Conservation (phyloP, 2,888 invertebrate species). For the Pandemis cinnamomeana region DNA sequence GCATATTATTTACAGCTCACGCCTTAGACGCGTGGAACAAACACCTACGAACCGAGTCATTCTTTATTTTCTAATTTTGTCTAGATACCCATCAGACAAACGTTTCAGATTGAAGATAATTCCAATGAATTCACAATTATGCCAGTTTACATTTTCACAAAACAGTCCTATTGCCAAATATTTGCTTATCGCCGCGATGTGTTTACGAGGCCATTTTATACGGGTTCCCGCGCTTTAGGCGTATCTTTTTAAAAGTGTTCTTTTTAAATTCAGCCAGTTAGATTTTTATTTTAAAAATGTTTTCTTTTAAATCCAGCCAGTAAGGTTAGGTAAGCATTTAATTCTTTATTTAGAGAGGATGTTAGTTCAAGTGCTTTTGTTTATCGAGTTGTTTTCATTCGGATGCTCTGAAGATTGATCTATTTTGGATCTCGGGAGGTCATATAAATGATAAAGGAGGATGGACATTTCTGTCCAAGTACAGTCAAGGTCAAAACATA, state of each 20-base stretch:
- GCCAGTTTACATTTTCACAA: conserved; percentile 20
- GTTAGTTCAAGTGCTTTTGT: conserved; percentile 45
- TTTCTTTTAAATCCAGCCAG: conserved; percentile 5
- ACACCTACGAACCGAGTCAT: background rate
- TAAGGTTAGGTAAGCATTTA: conserved; percentile 46
- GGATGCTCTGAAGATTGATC: conserved; percentile 24
- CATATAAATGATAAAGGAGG: conserved; percentile 2
- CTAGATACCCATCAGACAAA: background rate
- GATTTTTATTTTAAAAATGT: background rate
- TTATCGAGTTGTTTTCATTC: conserved; percentile 23
- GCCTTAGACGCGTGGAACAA: background rate
- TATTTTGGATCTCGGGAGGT: conserved; percentile 15
- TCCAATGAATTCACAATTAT: conserved; percentile 5
- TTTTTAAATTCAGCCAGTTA: conserved; percentile 46
- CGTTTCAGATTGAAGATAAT: background rate
- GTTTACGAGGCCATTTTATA: conserved; percentile 68
- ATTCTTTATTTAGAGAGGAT: conserved; percentile 44
- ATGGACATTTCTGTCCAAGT: background rate
- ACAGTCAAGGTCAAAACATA: too few species aligned
- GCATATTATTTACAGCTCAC: background rate
- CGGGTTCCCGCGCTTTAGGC: conserved; percentile 43
- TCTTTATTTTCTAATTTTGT: background rate
- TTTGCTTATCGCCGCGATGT: conserved; percentile 57
- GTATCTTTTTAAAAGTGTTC: conserved; percentile 14
- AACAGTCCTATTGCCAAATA: conserved; percentile 39